A percentile compares a stretch with the other conserved stretches of the same genome.
Evolutionary conservation across 1,140 invertebrate species (phyloP).

Genomic region (Bombus sylvicola): DNA sequence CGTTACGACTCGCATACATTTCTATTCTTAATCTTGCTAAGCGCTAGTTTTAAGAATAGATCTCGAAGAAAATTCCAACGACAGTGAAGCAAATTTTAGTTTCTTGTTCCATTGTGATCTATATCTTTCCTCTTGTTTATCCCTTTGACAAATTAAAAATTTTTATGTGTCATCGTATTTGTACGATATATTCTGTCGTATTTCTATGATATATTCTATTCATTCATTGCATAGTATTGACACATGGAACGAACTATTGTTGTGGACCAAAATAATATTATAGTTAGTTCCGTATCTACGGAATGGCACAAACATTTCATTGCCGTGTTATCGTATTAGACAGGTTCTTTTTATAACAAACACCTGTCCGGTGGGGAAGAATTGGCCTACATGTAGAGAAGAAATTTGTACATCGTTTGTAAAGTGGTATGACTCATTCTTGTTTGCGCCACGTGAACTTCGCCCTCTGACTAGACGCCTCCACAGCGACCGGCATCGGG

Average conservation of each 20-base stretch:
- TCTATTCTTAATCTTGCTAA: too few species aligned
- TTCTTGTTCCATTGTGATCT: too few species aligned
- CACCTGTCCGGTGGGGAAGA: accelerated
- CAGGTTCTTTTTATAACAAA: too few species aligned
- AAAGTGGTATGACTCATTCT: conserved; percentile 59
- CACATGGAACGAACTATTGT: background rate
- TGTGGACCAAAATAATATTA: background rate
- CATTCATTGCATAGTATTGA: background rate
- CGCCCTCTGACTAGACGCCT: conserved; percentile 69
- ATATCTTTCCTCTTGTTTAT: background rate
- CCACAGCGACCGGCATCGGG: background rate
- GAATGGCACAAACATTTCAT: too few species aligned
- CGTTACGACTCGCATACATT: too few species aligned
- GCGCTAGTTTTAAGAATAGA: too few species aligned
- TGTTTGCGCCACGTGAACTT: conserved; percentile 80
- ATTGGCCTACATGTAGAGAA: background rate
- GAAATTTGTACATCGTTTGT: conserved; percentile 39
- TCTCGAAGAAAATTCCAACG: background rate
- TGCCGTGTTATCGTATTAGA: too few species aligned
- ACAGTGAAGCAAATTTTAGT: background rate
- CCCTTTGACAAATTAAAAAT: too few species aligned
- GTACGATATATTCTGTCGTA: too few species aligned
- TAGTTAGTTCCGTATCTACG: too few species aligned
- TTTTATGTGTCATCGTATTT: too few species aligned
- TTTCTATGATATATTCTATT: too few species aligned